Conservation (phyloP, 2,888 invertebrate species). For the Callyntrura sp. region DNA sequence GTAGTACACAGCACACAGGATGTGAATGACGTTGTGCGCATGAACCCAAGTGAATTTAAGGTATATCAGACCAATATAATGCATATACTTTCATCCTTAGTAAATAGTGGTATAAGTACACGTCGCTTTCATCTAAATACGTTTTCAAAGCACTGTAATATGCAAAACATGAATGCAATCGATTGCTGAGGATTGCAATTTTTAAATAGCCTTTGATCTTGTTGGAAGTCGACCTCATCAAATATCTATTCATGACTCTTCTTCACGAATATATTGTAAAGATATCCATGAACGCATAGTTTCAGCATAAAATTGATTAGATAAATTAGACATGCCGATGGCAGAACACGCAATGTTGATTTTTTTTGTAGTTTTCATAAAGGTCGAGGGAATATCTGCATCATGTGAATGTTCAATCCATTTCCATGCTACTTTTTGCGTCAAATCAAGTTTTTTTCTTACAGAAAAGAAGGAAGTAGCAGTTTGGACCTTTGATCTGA, state of each 20-base stretch:
- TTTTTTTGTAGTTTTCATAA: not conserved
- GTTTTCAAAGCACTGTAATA: not conserved
- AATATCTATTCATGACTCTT: slow-evolving; percentile 7
- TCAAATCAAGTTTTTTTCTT: too few relatives aligned
- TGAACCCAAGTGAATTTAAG: too few relatives aligned
- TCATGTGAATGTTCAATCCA: too few relatives aligned
- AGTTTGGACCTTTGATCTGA: too few relatives aligned
- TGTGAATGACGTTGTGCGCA: too few relatives aligned
- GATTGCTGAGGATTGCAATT: not conserved
- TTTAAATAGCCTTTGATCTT: slow-evolving; percentile 18
- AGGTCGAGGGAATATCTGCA: not conserved
- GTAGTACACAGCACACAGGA: too few relatives aligned
- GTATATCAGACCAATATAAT: too few relatives aligned
- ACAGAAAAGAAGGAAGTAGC: too few relatives aligned
- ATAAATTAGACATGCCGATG: not conserved
- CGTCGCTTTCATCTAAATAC: not conserved
- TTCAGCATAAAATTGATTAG: not conserved
- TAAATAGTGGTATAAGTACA: too few relatives aligned
- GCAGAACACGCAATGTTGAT: not conserved
- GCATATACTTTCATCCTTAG: too few relatives aligned
- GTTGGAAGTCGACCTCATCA: not conserved
- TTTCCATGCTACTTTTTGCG: too few relatives aligned
- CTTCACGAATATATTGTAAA: not conserved
- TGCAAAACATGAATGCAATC: not conserved
- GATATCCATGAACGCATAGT: not conserved